phyloP scores from a whole-genome alignment of 1,140 invertebrate species.

The Aethina tumida region DNA sequence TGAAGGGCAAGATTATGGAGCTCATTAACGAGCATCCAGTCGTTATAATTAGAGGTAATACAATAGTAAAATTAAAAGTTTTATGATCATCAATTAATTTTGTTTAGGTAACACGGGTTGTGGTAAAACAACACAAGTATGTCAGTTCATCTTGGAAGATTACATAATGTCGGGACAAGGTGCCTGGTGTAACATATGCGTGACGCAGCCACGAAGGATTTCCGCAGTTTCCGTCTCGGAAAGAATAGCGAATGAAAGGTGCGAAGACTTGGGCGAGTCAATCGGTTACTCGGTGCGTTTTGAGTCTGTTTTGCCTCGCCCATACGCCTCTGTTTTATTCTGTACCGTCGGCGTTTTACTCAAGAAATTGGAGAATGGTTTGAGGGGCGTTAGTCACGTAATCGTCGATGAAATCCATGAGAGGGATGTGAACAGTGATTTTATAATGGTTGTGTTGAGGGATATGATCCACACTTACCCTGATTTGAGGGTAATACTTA shows the following conservation, averaged over 20 bases:
- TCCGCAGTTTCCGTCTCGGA: slow-evolving; percentile 92
- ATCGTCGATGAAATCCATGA: slow-evolving; percentile 98
- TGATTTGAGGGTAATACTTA: slow-evolving; percentile 84
- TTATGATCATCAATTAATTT: slow-evolving; percentile 4
- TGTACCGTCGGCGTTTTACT: slow-evolving; percentile 91
- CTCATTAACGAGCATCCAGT: slow-evolving; percentile 80
- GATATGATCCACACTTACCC: slow-evolving; percentile 88
- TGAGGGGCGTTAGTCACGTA: slow-evolving; percentile 82
- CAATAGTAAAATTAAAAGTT: slow-evolving; percentile 30
- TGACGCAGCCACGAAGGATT: slow-evolving; percentile 90
- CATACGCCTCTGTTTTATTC: slow-evolving; percentile 88
- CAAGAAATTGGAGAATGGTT: slow-evolving; percentile 78
- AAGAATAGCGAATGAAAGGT: slow-evolving; percentile 76
- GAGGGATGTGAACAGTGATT: slow-evolving; percentile 93
- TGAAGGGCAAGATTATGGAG: slow-evolving; percentile 65
- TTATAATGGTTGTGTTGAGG: slow-evolving; percentile 84
- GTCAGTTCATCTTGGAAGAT: slow-evolving; percentile 94
- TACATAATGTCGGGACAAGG: slow-evolving; percentile 79
- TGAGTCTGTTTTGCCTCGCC: slow-evolving; percentile 78
- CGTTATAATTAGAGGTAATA: slow-evolving; percentile 83
- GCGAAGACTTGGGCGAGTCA: slow-evolving; percentile 68
- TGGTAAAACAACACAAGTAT: slow-evolving; percentile 70
- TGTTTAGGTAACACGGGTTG: slow-evolving; percentile 9
- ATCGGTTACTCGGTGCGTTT: slow-evolving; percentile 91
- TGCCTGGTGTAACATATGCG: slow-evolving; percentile 75